Evolutionary conservation across 30 jellyfish, hydroid and myxozoan genomes (phyloP).

Genomic region (Aurelia sp.): DNA sequence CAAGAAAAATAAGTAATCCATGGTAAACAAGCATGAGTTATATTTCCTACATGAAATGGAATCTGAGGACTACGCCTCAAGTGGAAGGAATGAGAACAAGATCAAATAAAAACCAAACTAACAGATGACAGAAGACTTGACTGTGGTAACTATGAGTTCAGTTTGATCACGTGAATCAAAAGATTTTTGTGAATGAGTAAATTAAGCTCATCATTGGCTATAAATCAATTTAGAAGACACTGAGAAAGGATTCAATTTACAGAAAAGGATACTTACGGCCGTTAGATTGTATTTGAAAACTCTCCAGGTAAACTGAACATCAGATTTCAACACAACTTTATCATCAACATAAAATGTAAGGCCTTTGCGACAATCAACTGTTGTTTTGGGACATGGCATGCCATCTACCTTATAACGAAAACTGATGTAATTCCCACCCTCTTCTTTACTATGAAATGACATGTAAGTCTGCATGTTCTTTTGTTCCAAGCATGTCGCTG

Average conservation of each 20-base stretch:
- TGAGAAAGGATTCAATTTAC: neutral
- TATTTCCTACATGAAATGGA: too few species aligned
- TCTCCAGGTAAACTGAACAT: constrained; percentile 87
- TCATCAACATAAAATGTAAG: constrained; percentile 79
- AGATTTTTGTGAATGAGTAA: too few species aligned
- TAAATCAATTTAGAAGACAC: too few species aligned
- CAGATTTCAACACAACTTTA: constrained; percentile 65
- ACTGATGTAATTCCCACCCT: constrained; percentile 64
- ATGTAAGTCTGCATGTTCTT: constrained; percentile 68
- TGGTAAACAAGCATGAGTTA: too few species aligned
- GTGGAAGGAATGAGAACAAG: too few species aligned
- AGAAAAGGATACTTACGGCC: constrained; percentile 36
- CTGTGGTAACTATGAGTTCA: too few species aligned
- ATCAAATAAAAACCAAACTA: too few species aligned
- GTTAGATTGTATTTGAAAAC: constrained; percentile 54
- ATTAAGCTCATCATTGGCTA: too few species aligned
- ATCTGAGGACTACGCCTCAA: too few species aligned
- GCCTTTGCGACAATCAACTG: constrained; percentile 74
- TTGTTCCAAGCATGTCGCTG: constrained; percentile 70
- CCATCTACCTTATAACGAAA: constrained; percentile 96
- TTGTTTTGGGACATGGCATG: constrained; percentile 72
- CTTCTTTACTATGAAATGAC: constrained; percentile 29
- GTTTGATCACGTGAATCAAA: too few species aligned
- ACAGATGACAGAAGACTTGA: too few species aligned
- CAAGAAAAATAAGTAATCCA: too few species aligned